Evolutionary conservation across 2,888 invertebrate species (phyloP).

Genomic region (Melitaea athalia): DNA sequence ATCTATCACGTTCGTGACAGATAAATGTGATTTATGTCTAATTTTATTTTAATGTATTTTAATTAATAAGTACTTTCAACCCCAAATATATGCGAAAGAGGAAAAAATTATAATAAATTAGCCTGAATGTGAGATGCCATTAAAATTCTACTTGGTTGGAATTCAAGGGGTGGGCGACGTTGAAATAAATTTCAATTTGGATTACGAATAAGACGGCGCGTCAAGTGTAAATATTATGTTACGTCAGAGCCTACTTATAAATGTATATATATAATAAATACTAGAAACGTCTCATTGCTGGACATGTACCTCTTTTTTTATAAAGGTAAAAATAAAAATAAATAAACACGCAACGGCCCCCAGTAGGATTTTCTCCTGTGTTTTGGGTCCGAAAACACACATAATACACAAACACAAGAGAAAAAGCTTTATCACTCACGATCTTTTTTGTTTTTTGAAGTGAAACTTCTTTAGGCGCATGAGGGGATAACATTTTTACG

Average conservation of each 20-base stretch:
- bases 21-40: conserved; percentile 7
- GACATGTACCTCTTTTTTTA: too few species aligned
- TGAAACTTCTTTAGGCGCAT: too few species aligned
- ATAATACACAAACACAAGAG: too few species aligned
- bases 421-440: too few species aligned
- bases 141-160: conserved; percentile 74
- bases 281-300: too few species aligned
- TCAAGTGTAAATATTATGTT: conserved; percentile 28
- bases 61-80: conserved; percentile 34
- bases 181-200: conserved; percentile 76
- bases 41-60: conserved; percentile 24
- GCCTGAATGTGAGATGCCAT: conserved; percentile 71
- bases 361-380: too few species aligned
- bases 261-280: neutral
- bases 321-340: too few species aligned
- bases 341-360: too few species aligned
- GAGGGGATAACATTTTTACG: too few species aligned
- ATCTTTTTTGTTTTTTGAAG: too few species aligned
- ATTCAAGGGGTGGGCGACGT: conserved; percentile 71
- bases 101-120: conserved; percentile 54
- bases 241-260: conserved; percentile 1
- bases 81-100: conserved; percentile 28
- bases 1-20: neutral
- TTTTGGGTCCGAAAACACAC: too few species aligned
- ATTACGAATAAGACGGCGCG: conserved; percentile 50